phyloP scores from a whole-genome alignment of 2,888 invertebrate genomes.

The Standfussiana lucernea region DNA sequence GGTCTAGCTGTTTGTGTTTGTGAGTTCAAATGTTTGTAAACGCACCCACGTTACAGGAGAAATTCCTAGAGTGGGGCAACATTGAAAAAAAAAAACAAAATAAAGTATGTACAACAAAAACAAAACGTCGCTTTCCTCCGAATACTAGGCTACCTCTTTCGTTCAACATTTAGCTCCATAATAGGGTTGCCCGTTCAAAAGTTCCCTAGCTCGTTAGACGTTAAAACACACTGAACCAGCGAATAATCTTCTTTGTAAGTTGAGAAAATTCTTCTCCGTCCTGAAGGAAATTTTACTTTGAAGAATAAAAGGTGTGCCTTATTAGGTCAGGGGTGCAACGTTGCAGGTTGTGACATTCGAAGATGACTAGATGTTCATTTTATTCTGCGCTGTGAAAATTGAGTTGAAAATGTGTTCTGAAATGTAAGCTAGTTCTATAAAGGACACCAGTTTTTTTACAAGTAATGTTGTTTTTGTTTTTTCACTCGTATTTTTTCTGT shows the following conservation, averaged over 20 bases:
- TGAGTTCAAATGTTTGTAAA: not conserved
- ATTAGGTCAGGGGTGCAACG: conserved; percentile 30
- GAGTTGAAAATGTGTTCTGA: not conserved
- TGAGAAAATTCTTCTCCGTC: conserved; percentile 33
- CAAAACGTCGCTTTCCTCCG: not conserved
- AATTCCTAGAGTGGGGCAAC: not conserved
- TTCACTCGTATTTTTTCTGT: not conserved
- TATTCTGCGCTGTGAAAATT: not conserved
- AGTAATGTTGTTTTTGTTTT: not conserved
- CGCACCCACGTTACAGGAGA: not conserved
- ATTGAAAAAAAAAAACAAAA: not conserved
- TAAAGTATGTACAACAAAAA: conserved; percentile 11
- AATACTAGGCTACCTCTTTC: conserved; percentile 17
- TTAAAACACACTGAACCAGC: conserved; percentile 43
- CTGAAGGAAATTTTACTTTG: conserved; percentile 23
- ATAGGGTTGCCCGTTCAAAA: conserved; percentile 39
- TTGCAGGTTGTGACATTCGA: conserved; percentile 16
- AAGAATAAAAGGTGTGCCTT: conserved; percentile 38
- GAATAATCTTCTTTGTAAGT: conserved; percentile 34
- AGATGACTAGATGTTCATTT: not conserved
- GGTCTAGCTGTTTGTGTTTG: not conserved
- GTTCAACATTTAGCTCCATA: conserved; percentile 32
- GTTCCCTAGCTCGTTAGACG: conserved; percentile 53
- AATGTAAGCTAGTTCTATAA: not conserved
- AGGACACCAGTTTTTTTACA: not conserved